These are phyloP conservation scores for Rosalia funebris DNA, from an alignment of 2,888 invertebrate genomes.

Conservation along the genomic window DNA sequence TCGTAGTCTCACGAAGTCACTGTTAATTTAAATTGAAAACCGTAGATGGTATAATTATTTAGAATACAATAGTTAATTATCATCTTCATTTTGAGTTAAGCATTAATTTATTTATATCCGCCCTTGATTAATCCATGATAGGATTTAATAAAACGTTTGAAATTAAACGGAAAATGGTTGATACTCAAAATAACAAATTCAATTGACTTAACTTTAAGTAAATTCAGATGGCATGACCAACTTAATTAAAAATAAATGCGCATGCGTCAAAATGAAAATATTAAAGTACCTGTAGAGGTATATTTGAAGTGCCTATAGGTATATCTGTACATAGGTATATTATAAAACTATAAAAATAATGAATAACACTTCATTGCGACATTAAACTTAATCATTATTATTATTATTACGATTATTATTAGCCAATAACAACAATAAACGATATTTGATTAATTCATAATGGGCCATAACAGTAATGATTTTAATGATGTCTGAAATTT, in stretches of 20 bases:
- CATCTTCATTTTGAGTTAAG: too few relatives aligned
- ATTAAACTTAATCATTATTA: constrained; percentile 13
- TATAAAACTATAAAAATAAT: constrained; percentile 12
- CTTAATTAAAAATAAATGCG: constrained; percentile 19
- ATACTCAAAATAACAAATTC: too few relatives aligned
- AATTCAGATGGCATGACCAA: constrained; percentile 19
- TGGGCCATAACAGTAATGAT: constrained; percentile 21
- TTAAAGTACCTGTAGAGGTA: background rate
- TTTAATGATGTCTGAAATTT: constrained; percentile 10
- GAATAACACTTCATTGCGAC: constrained; percentile 9
- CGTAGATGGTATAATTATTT: too few relatives aligned
- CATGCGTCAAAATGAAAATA: constrained; percentile 20
- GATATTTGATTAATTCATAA: constrained; percentile 17
- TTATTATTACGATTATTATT: constrained; percentile 12
- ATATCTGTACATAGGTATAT: background rate
- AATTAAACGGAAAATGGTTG: too few relatives aligned
- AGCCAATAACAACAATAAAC: constrained; percentile 26
- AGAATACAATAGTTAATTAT: too few relatives aligned
- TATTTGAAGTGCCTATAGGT: background rate
- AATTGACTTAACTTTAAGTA: too few relatives aligned
- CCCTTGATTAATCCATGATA: too few relatives aligned
- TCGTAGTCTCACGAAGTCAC: too few relatives aligned
- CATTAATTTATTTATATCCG: too few relatives aligned
- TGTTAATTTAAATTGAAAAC: too few relatives aligned
- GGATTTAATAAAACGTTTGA: too few relatives aligned